Conservation (phyloP, 1,140 invertebrate genomes). For the Cepaea nemoralis region DNA sequence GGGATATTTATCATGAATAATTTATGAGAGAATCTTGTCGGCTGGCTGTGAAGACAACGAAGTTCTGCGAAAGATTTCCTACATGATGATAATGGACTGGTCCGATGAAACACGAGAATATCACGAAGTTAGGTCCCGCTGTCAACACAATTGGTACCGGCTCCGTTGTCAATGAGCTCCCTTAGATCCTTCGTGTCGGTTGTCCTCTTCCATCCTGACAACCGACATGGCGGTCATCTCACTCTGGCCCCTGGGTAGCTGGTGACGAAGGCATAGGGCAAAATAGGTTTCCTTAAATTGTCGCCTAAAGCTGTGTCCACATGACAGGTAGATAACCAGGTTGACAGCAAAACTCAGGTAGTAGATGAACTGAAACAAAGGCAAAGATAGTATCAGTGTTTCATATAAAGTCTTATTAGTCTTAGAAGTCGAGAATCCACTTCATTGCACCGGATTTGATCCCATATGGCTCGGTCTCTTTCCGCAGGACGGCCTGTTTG, state of each 20-base stretch:
- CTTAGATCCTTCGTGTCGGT: constrained; percentile 4
- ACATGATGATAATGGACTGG: no score
- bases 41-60: no score
- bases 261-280: neutral
- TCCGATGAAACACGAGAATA: no score
- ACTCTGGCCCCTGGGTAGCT: neutral
- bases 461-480: no score
- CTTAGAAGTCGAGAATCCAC: no score
- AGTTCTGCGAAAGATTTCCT: no score
- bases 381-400: neutral
- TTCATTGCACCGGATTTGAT: no score
- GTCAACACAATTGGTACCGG: neutral
- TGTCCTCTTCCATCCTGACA: constrained; percentile 26
- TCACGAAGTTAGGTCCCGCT: no score
- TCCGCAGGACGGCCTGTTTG: no score
- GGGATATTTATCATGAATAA: no score
- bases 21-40: no score
- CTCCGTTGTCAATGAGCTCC: constrained; percentile 10
- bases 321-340: constrained; percentile 80
- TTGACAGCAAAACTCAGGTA: constrained; percentile 88
- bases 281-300: constrained; percentile 51
- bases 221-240: constrained; percentile 33
- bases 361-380: constrained; percentile 76
- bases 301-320: constrained; percentile 53
- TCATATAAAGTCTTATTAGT: no score